Conservation (phyloP, 2,113 vertebrate genomes). For the Phaethornis superciliosus region DNA sequence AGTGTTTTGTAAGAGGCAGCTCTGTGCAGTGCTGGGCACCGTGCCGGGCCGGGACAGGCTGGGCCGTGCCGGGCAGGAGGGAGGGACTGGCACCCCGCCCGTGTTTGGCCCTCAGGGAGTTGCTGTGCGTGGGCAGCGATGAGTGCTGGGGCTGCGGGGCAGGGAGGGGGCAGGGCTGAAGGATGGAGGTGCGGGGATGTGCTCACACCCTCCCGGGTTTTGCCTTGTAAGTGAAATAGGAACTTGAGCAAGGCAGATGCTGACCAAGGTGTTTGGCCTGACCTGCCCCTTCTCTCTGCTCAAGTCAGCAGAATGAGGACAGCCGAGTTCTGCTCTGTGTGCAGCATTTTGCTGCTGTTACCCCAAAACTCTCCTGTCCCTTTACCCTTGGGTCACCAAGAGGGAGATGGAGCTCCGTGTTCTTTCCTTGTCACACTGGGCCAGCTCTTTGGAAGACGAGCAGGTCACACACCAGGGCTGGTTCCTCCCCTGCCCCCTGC, state of each 20-base stretch:
- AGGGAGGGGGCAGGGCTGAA: conserved; percentile 23
- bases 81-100: background rate
- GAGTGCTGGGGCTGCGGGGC: background rate
- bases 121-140: conserved; percentile 28
- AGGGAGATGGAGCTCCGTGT: background rate
- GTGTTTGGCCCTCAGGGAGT: conserved; percentile 49
- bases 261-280: conserved; percentile 3
- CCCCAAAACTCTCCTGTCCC: background rate
- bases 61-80: background rate
- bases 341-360: background rate
- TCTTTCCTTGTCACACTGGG: background rate
- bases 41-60: background rate
- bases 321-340: background rate
- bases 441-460: background rate
- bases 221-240: conserved; percentile 45
- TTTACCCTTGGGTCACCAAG: background rate
- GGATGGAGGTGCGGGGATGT: background rate
- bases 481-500: background rate
- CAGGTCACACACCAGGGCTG: background rate
- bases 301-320: background rate
- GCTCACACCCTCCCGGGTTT: background rate
- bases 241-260: background rate
- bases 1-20: conserved; percentile 32
- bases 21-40: background rate
- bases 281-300: background rate